These are phyloP conservation scores for Candoia aspera DNA, from an alignment of 2,113 vertebrate species.

Conservation along the genomic window DNA sequence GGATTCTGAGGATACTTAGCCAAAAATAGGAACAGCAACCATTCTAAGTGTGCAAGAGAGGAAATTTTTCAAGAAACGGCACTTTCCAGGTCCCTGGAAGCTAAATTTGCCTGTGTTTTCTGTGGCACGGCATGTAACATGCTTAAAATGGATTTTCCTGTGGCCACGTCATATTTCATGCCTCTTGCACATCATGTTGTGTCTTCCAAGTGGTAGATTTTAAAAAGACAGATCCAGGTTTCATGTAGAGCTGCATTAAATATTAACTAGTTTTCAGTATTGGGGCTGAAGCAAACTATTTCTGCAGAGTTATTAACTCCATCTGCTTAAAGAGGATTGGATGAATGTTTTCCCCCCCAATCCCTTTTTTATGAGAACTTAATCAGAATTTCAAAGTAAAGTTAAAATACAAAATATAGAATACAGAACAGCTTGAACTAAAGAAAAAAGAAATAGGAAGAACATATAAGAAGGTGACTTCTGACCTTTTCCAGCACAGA, in stretches of 20 bases:
- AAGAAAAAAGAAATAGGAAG: too few species aligned
- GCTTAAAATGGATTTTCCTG: neutral
- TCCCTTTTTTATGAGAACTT: too few species aligned
- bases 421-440: too few species aligned
- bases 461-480: too few species aligned
- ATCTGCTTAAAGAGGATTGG: neutral
- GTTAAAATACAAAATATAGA: too few species aligned
- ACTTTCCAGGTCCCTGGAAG: conserved; percentile 17
- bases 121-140: neutral
- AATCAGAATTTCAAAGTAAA: too few species aligned
- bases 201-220: neutral
- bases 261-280: neutral
- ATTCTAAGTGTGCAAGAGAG: neutral
- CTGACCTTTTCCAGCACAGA: too few species aligned
- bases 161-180: conserved; percentile 1
- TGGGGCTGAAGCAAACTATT: neutral
- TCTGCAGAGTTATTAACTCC: neutral
- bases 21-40: neutral
- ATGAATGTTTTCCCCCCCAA: neutral
- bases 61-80: conserved; percentile 1
- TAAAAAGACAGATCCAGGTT: neutral
- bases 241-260: neutral
- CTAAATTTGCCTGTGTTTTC: conserved; percentile 8
- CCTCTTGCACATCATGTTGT: neutral
- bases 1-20: neutral